Evolutionary conservation across 1,140 invertebrate genomes (phyloP), one percentile per base, ranked within the genome.

Genomic region (Drosophila burlai): DNA sequence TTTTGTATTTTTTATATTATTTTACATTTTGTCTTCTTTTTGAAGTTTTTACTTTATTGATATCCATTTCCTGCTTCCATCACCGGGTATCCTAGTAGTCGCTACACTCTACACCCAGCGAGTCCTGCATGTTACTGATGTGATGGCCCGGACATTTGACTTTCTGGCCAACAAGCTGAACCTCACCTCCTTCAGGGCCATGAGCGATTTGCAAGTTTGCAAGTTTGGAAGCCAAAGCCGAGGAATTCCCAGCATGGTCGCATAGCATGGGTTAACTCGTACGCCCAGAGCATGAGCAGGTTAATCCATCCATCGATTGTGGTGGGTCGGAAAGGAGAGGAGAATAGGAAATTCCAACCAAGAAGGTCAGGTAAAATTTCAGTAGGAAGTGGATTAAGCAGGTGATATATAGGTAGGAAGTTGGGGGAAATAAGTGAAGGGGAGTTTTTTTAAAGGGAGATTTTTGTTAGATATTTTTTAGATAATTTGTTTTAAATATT

Each of bases 111-210:
- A 4, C 18, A 10, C 9, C 8, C 7, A 15, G 31, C 31, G 8
- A 21, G 31, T 24, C 34, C 52, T 55, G 52, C 52, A 55, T 55
- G 42, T 60, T 80, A 57, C 52, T 75, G 60, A 65, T 77, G 80
- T 64, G 73, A 54, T 69, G 67, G 46, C 65, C 68, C 29, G 49
- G 54, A 38, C 66, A 72, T 47, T 82, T 81, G 80, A 81, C 73
- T 47, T 47, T 67, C 46, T 59, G 38, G 54, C 60, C 64, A 78
- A 63, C 52, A 52, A 67, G 38, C 52, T 55, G 31, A 36, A 54
- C 31, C 45, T 16, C 13, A 7, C 34, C 13, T 15, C 45, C 42
- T 63, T 46, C 40, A 4, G 63, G 61, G 34, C 65, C 65, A 67
- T 67, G 74, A 55, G 75, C 75, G 62, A 77, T 76, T 49, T 67